Base-by-base conservation (phyloP, 2,797 vertebrate genomes). In the Pangasius sanitwongsei region DNA sequence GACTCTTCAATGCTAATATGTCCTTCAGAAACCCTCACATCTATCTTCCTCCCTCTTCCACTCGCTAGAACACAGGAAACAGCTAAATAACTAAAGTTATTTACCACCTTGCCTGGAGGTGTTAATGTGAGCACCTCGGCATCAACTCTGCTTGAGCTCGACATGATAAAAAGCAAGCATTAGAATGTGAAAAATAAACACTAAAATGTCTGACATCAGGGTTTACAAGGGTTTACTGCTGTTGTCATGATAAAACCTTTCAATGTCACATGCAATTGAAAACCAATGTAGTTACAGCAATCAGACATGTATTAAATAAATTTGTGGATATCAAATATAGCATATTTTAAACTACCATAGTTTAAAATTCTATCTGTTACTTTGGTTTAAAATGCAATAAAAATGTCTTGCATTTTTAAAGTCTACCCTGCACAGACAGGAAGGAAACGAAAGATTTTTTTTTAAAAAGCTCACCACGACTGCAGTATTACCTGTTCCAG, bases 1-100 rank as follows among this genome's bases (percentile, higher is more conserved):
- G 9, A 77, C 34, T 23, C 65, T 69, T 18, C 50, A 59, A 48
- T 90, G 90, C 86, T 91, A 91, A 93, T 92, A 94, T 89, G 41
- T 75, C 13, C 23, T 86, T 25, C 15, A 18, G 50, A 55, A 57
- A 37, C 20, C 23, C 55, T 83, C 18, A 55, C 9, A 0, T 59
- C 50, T 72, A 20, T 69, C 25, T 82, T 81, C 53, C 78, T 87
- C 48, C 50, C 63, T 70, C 8, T 90, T 50, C 86, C 80, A 84
- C 41, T 31, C 84, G 89, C 8, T 61, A 67, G 37, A 89, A 86
- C 25, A 86, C 77, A 85, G 82, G 84, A 86, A 86, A 86, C 69
- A 86, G 41, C 85, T 70, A 87, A 91, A 89, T 86, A 84, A 89
- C 37, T 87, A 83, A 91, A 90, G 41, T 41, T 41, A 41, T 41